Evolutionary conservation across 2,888 invertebrate species (phyloP).

Genomic region (Drosophila neotestacea): DNA sequence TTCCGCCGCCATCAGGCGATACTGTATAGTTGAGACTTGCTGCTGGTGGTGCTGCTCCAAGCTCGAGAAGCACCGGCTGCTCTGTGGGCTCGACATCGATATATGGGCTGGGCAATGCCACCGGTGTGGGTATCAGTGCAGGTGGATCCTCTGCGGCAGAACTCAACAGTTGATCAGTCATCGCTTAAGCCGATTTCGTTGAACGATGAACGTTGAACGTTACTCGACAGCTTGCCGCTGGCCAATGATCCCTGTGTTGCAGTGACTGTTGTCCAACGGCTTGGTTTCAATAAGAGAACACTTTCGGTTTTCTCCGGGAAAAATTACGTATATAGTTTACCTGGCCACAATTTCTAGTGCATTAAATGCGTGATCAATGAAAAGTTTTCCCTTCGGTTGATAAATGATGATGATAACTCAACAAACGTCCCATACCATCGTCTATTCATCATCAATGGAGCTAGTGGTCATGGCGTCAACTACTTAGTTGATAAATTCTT

Average conservation of each 20-base stretch:
- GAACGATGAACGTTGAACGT: conserved; percentile 51
- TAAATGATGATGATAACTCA: conserved; percentile 49
- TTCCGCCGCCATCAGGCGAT: conserved; percentile 52
- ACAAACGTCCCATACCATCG: conserved; percentile 22
- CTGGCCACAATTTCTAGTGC: conserved; percentile 39
- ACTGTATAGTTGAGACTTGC: conserved; percentile 53
- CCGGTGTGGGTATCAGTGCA: conserved; percentile 61
- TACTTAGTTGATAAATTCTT: conserved; percentile 33
- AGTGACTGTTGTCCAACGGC: conserved; percentile 1
- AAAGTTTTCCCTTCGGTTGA: conserved; percentile 22
- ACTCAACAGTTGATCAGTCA: conserved; percentile 77
- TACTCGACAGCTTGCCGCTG: conserved; percentile 29
- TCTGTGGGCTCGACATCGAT: conserved; percentile 70
- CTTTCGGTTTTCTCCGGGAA: conserved; percentile 35
- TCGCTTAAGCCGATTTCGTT: conserved; percentile 65
- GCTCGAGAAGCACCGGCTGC: conserved; percentile 77
- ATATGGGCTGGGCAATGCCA: conserved; percentile 54
- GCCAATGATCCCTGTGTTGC: conserved; percentile 52
- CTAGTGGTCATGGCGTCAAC: conserved; percentile 55
- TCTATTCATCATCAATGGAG: conserved; percentile 55
- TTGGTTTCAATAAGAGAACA: conserved; percentile 18
- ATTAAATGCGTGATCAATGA: conserved; percentile 32
- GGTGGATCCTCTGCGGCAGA: conserved; percentile 59
- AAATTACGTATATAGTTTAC: conserved; percentile 29
- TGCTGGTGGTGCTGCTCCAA: conserved; percentile 62